Evolutionary conservation across 1,140 invertebrate species (phyloP).

Genomic region (Drosophila elegans): DNA sequence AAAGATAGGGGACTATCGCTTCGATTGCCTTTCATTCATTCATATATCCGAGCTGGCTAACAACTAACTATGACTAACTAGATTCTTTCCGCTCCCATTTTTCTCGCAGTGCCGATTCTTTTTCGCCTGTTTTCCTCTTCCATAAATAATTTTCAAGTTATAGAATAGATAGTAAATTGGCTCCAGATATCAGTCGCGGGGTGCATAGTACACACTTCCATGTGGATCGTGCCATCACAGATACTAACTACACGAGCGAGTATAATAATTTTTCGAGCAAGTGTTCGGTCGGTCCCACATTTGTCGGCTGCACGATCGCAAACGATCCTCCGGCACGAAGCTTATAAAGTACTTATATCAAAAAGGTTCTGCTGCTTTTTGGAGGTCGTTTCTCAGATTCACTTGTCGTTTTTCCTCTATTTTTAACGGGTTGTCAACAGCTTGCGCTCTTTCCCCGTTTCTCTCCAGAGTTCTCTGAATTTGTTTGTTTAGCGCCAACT

Average conservation of each 20-base stretch:
- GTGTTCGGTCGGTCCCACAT: neutral
- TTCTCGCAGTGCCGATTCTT: constrained; percentile 18
- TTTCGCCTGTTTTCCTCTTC: constrained; percentile 8
- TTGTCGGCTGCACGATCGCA: constrained; percentile 13
- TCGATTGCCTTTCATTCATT: constrained; percentile 42
- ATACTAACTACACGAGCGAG: constrained; percentile 10
- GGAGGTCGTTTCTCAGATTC: constrained; percentile 30
- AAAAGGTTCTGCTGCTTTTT: constrained; percentile 33
- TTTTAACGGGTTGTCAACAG: constrained; percentile 40
- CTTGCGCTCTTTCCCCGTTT: neutral
- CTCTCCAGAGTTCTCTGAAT: constrained; percentile 1
- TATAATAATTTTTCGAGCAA: constrained; percentile 9
- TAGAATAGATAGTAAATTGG: constrained; percentile 72
- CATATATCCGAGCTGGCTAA: constrained; percentile 25
- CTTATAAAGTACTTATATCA: constrained; percentile 11
- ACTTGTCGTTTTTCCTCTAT: constrained; percentile 26
- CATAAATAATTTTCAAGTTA: constrained; percentile 57
- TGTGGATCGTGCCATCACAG: constrained; percentile 16
- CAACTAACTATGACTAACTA: constrained; percentile 4
- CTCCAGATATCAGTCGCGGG: constrained; percentile 47
- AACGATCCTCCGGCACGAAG: constrained; percentile 19
- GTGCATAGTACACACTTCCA: constrained; percentile 64
- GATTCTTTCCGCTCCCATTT: constrained; percentile 1
- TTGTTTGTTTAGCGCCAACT: constrained; percentile 1
- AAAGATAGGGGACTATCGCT: constrained; percentile 34